These are phyloP conservation scores for Ceratina japonica DNA, from an alignment of 1,140 invertebrate species.

Conservation along the genomic window DNA sequence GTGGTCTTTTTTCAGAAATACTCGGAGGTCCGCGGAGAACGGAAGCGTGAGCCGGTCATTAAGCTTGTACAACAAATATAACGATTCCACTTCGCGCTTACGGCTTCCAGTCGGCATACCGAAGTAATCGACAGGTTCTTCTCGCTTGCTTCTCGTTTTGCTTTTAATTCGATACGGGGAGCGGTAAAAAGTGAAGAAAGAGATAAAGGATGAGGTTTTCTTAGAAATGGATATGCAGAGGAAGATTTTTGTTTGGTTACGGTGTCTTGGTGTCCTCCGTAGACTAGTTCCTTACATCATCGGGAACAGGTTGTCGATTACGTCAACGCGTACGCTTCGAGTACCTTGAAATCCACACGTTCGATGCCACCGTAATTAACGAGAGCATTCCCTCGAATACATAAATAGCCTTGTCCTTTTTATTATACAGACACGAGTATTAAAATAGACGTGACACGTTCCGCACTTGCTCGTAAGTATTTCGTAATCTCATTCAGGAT, in stretches of 20 bases:
- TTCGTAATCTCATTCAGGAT: no score
- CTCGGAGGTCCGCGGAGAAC: no score
- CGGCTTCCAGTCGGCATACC: no score
- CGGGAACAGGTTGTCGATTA: conserved; percentile 56
- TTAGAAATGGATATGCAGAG: conserved; percentile 22
- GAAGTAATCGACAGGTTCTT: no score
- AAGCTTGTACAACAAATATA: no score
- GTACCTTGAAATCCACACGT: conserved; percentile 40
- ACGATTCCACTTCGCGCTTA: no score
- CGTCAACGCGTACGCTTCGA: conserved; percentile 44
- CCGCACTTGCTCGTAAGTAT: not conserved
- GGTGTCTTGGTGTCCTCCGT: conserved; percentile 37
- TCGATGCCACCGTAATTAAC: conserved; percentile 16
- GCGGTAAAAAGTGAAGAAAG: not conserved
- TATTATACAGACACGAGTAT: not conserved
- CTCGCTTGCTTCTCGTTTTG: no score
- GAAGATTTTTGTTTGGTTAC: conserved; percentile 27
- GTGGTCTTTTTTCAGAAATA: no score
- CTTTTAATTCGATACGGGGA: no score
- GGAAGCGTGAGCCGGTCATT: no score
- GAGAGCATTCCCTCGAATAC: not conserved
- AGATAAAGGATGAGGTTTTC: not conserved
- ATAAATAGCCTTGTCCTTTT: not conserved
- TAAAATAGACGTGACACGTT: not conserved
- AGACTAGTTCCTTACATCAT: conserved; percentile 50